Conservation (phyloP, 1,140 invertebrate species). For the Tetramorium simillimum region DNA sequence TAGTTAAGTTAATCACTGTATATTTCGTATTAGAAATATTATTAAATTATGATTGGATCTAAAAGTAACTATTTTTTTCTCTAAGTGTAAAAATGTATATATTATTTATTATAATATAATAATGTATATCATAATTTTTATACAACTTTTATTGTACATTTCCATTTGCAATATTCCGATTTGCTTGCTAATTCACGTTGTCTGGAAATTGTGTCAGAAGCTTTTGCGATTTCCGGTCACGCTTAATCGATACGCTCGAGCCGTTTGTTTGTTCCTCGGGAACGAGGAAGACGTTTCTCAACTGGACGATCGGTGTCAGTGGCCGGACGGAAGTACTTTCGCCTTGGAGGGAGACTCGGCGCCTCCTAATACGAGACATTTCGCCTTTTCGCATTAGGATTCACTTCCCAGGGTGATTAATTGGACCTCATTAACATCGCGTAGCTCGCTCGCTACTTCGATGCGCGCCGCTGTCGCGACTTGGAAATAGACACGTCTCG, state of each 20-base stretch:
- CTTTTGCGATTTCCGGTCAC: conserved; percentile 11
- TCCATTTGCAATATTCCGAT: neutral
- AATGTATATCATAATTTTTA: neutral
- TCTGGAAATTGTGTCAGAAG: neutral
- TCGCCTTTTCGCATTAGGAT: conserved; percentile 70
- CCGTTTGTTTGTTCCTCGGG: conserved; percentile 1
- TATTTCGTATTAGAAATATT: too few relatives aligned
- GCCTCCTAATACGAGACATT: conserved; percentile 41
- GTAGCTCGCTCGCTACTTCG: conserved; percentile 46
- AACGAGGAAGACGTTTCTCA: conserved; percentile 48
- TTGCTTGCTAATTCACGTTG: neutral
- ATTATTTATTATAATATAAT: too few relatives aligned
- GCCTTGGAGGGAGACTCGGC: neutral
- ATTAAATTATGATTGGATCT: too few relatives aligned
- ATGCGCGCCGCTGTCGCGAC: conserved; percentile 52
- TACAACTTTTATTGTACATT: neutral
- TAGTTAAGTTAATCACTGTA: too few relatives aligned
- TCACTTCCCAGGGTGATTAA: conserved; percentile 73
- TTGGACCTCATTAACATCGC: conserved; percentile 74
- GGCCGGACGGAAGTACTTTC: conserved; percentile 58
- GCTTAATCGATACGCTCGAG: neutral
- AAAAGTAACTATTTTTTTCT: too few relatives aligned
- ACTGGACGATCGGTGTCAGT: conserved; percentile 53
- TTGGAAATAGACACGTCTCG: conserved; percentile 47
- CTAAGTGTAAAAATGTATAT: too few relatives aligned